Percentiles rank a stretch among this genome's conserved stretches.
These are phyloP conservation scores for Cynodonichthys magdalenae DNA, from an alignment of 2,797 vertebrate species.

Conservation along the genomic window DNA sequence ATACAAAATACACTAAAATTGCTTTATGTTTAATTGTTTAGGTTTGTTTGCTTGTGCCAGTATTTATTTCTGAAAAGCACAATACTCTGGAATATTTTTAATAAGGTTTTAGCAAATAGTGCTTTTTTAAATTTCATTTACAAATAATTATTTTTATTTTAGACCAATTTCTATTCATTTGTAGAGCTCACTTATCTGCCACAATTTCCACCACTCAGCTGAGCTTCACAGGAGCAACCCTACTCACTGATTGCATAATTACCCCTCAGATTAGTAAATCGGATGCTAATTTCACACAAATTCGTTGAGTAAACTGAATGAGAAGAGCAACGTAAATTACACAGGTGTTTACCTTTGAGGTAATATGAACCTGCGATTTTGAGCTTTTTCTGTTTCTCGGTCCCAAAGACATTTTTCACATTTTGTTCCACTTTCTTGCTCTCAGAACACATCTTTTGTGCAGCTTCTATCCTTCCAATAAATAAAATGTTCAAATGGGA, in stretches of 20 bases:
- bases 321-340: conserved; percentile 38
- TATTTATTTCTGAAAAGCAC: background rate
- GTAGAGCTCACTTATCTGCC: conserved; percentile 1
- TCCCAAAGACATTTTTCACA: background rate
- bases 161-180: conserved; percentile 16
- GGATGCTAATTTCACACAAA: conserved; percentile 45
- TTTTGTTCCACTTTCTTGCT: background rate
- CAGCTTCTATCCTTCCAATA: background rate
- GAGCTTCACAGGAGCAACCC: conserved; percentile 19
- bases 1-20: too few relatives aligned
- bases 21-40: conserved; percentile 6
- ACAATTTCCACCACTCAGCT: conserved; percentile 16
- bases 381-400: background rate
- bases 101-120: background rate
- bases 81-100: conserved; percentile 3
- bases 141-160: conserved; percentile 22
- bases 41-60: conserved; percentile 12
- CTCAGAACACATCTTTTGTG: background rate
- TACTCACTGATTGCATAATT: conserved; percentile 47
- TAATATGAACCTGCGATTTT: background rate
- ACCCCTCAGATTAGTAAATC: conserved; percentile 35
- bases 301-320: conserved; percentile 39
- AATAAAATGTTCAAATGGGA: too few relatives aligned
- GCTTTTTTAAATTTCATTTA: conserved; percentile 2
- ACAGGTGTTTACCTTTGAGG: conserved; percentile 29